These are phyloP conservation scores for Capitulum mitella DNA, from an alignment of 2,888 invertebrate species.

Conservation along the genomic window DNA sequence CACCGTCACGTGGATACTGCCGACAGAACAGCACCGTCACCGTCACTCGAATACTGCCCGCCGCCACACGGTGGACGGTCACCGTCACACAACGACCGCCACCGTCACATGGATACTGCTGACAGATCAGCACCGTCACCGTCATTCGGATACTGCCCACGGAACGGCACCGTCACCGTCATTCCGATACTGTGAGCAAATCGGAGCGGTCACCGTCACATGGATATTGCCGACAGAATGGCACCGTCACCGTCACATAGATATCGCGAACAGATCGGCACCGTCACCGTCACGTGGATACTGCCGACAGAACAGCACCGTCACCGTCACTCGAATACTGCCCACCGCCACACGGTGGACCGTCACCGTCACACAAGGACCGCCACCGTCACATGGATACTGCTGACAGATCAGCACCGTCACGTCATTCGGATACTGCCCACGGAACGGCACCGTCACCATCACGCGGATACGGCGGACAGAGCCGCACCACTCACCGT, in stretches of 20 bases:
- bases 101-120: too few species aligned
- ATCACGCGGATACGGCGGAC: slow-evolving; percentile 52
- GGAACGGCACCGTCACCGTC: slow-evolving; percentile 51
- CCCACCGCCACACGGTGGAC: slow-evolving; percentile 18
- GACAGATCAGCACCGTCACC: too few species aligned
- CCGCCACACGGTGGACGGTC: slow-evolving; percentile 21
- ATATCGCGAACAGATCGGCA: too few species aligned
- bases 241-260: too few species aligned
- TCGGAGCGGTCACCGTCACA: slow-evolving; percentile 14
- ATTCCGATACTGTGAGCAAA: slow-evolving; percentile 52
- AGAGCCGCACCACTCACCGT: slow-evolving; percentile 9
- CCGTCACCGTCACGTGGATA: too few species aligned
- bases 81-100: slow-evolving; percentile 19
- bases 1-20: too few species aligned
- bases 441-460: too few species aligned
- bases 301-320: slow-evolving; percentile 53
- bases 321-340: slow-evolving; percentile 55
- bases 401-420: too few species aligned
- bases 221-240: neutral
- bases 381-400: too few species aligned
- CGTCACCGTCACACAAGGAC: slow-evolving; percentile 21
- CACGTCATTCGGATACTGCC: too few species aligned
- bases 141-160: slow-evolving; percentile 54
- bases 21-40: slow-evolving; percentile 53
- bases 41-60: slow-evolving; percentile 55